Conservation (phyloP, 2,797 vertebrate genomes). For the Dryobates pubescens region DNA sequence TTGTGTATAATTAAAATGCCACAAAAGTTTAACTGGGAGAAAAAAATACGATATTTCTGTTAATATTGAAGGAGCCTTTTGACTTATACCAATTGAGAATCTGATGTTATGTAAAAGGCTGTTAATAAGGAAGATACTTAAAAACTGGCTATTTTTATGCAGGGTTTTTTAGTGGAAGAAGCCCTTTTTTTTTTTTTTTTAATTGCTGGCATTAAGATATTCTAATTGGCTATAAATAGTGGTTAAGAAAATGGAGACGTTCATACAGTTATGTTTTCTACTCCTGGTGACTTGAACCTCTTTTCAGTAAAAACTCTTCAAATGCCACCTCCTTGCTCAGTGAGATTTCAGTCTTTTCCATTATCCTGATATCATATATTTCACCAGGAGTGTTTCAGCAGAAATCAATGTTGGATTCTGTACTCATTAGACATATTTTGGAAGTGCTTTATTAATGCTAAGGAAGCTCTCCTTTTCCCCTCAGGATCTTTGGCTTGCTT, state of each 20-base stretch:
- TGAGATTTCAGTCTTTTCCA: neutral
- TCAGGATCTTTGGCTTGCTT: neutral
- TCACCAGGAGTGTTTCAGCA: neutral
- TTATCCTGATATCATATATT: neutral
- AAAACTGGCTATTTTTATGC: neutral
- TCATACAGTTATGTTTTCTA: neutral
- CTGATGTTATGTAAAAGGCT: neutral
- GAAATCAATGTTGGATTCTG: neutral
- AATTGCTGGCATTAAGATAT: neutral
- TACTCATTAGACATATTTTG: neutral
- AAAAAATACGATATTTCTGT: neutral
- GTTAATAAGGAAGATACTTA: neutral
- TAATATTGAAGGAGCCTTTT: neutral
- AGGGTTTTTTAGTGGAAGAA: neutral
- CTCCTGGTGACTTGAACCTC: neutral
- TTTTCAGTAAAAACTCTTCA: neutral
- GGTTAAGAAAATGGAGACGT: neutral
- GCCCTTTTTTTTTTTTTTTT: neutral
- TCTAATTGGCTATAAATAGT: neutral
- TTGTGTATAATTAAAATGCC: neutral
- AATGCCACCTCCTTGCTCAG: neutral
- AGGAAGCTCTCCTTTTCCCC: neutral
- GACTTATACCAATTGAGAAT: neutral
- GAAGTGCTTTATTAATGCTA: neutral
- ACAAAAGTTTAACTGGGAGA: neutral